These are phyloP conservation scores for Penaeus japonicus DNA, from an alignment of 1,140 invertebrate genomes.

Conservation along the genomic window DNA sequence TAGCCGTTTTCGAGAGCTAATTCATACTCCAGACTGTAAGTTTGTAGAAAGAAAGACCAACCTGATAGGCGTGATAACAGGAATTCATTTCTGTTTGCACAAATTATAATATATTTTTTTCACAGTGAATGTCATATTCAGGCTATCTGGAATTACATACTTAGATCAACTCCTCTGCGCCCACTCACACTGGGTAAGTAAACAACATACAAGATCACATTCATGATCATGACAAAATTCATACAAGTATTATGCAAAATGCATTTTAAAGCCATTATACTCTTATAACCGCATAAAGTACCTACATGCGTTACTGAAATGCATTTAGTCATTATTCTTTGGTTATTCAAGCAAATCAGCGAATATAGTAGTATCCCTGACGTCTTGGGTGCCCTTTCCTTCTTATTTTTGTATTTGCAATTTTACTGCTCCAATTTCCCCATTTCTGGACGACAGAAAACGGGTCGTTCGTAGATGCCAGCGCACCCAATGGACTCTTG, in stretches of 20 bases:
- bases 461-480: background rate
- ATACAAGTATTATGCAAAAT: slow-evolving; percentile 31
- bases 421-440: background rate
- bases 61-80: background rate
- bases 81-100: background rate
- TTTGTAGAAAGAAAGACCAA: background rate
- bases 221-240: background rate
- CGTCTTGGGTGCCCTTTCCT: background rate
- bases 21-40: background rate
- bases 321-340: slow-evolving; percentile 23
- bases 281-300: slow-evolving; percentile 16
- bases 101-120: background rate
- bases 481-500: background rate
- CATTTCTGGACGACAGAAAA: background rate
- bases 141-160: background rate
- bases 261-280: slow-evolving; percentile 33
- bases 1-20: background rate
- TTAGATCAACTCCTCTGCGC: background rate
- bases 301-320: slow-evolving; percentile 28
- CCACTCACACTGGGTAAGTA: background rate
- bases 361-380: background rate
- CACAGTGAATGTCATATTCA: background rate
- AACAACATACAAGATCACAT: background rate
- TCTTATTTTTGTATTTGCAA: background rate
- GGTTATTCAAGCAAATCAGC: slow-evolving; percentile 39